Percentiles rank a stretch among this genome's conserved stretches.
Evolutionary conservation across 2,888 invertebrate genomes (phyloP).

Genomic region (Oscheius sp.): DNA sequence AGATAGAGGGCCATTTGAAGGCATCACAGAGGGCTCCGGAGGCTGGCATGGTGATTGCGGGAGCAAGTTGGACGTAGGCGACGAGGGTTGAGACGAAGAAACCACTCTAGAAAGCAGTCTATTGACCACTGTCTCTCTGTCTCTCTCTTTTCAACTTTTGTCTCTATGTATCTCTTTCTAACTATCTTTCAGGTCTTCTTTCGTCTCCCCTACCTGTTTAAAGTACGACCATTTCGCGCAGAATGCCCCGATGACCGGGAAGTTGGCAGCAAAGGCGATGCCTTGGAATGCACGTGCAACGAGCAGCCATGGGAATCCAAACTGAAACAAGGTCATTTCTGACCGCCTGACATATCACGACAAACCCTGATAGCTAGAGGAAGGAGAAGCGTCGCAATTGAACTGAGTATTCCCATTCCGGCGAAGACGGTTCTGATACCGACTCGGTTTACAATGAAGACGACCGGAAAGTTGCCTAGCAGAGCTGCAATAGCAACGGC

Average conservation of each 20-base stretch:
- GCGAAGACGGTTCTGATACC: conserved; percentile 71
- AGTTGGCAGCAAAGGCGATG: conserved; percentile 71
- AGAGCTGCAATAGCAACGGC: conserved; percentile 69
- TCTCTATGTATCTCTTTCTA: background rate
- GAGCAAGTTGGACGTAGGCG: conserved; percentile 70
- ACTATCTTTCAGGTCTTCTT: no score
- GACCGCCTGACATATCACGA: background rate
- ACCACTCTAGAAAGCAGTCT: conserved; percentile 54
- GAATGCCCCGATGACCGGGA: conserved; percentile 72
- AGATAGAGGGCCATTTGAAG: conserved; percentile 69
- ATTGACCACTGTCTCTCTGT: background rate
- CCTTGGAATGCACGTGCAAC: conserved; percentile 67
- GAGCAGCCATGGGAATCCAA: conserved; percentile 67
- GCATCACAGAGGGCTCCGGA: conserved; percentile 58
- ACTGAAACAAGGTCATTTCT: conserved; percentile 43
- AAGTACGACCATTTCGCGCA: conserved; percentile 72
- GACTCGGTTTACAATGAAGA: conserved; percentile 64
- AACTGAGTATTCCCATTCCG: conserved; percentile 65
- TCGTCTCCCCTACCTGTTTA: conserved; percentile 57
- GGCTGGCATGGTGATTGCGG: conserved; percentile 69
- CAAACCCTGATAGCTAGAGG: conserved; percentile 64
- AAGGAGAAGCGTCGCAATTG: conserved; percentile 63
- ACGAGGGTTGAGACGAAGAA: conserved; percentile 71
- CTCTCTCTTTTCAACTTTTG: background rate
- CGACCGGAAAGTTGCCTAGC: conserved; percentile 68